These are phyloP conservation scores for Fratercula arctica DNA, from an alignment of 2,797 vertebrate species.

Conservation along the genomic window DNA sequence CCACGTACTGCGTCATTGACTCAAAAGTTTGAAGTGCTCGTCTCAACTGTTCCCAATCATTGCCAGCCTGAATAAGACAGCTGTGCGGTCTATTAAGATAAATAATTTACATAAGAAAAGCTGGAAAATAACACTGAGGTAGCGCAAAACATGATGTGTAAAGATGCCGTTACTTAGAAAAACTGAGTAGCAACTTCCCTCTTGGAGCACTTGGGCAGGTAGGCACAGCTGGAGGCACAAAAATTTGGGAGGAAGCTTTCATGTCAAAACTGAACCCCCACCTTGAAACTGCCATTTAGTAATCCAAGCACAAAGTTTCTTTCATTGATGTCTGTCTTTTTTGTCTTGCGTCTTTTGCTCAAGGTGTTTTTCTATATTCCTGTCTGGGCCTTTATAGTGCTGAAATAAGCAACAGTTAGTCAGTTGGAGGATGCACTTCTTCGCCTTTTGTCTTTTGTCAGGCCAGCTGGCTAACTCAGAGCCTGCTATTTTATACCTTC, in stretches of 20 bases:
- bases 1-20: not conserved
- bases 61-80: not conserved
- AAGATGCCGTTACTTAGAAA: not conserved
- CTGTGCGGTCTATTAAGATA: not conserved
- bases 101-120: conserved; percentile 28
- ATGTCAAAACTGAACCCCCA: not conserved
- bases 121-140: not conserved
- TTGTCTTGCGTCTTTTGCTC: not conserved
- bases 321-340: not conserved
- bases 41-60: not conserved
- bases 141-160: not conserved
- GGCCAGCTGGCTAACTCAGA: not conserved
- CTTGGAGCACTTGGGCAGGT: not conserved
- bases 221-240: not conserved
- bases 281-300: not conserved
- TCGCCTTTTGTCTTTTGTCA: not conserved
- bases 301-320: not conserved
- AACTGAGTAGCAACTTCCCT: not conserved
- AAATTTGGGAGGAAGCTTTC: not conserved
- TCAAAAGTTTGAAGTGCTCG: conserved; percentile 32
- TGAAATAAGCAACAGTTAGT: not conserved
- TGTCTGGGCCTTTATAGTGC: not conserved
- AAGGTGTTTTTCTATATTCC: not conserved
- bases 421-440: not conserved
- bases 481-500: not conserved